Evolutionary conservation across 2,113 vertebrate genomes (phyloP).

Genomic region (Vanacampus margaritifer): DNA sequence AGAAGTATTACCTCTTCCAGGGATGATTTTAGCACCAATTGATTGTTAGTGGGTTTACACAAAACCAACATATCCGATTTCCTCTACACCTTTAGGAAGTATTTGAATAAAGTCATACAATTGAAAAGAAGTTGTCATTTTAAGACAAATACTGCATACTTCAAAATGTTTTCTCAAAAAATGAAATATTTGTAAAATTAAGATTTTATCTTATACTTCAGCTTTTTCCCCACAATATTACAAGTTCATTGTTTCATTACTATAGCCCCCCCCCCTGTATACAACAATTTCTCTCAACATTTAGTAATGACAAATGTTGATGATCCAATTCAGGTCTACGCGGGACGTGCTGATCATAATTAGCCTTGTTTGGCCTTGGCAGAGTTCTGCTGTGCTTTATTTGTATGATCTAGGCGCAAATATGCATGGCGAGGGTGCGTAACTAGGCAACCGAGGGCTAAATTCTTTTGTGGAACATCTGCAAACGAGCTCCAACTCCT

Average conservation of each 20-base stretch:
- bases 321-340: not conserved
- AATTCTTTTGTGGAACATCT: conserved; percentile 23
- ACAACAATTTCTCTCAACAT: too few species aligned
- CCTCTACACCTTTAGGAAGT: too few species aligned
- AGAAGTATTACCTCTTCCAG: not conserved
- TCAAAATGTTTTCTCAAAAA: too few species aligned
- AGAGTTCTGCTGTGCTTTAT: not conserved
- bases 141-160: too few species aligned
- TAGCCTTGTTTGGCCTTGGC: conserved; percentile 1
- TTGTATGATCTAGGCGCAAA: not conserved
- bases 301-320: not conserved
- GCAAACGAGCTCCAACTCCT: conserved; percentile 25
- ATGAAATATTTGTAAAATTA: too few species aligned
- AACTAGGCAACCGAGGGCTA: not conserved
- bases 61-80: too few species aligned
- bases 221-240: too few species aligned
- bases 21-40: not conserved
- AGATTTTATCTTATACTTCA: too few species aligned
- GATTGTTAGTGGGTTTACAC: not conserved
- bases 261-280: too few species aligned
- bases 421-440: not conserved
- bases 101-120: too few species aligned
- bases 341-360: not conserved
- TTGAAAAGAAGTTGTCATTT: too few species aligned
- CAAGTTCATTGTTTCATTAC: too few species aligned